Base-by-base conservation (phyloP, 1,140 invertebrate species). In the Batillaria attramentaria region DNA sequence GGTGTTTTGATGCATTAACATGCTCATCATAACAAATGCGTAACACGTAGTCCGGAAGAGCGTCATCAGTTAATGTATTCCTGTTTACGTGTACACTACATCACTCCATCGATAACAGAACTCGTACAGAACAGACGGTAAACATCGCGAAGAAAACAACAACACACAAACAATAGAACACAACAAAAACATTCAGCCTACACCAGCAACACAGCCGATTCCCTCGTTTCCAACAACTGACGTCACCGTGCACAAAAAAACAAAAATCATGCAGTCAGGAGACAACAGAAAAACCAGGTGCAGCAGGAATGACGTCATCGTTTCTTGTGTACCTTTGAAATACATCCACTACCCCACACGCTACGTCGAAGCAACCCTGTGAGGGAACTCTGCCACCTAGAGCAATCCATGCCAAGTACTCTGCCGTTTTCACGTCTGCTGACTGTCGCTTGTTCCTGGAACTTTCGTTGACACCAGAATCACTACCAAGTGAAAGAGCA, bases 281-380 rank as follows among this genome's bases (percentile, higher is more conserved):
- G n/a, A n/a, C n/a, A n/a, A 42, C 37, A 41, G 31, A 41, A 28
- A 28, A 42, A 18, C 35, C 18, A 62, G 33, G 35, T 31, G 35
- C 35, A n/a, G 42, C n/a, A n/a, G n/a, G n/a, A 5, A 39, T 65
- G 74, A 77, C 69, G 50, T 78, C 65, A 72, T 60, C 57, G 41
- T n/a, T 37, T 60, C 18, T 6, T 43, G 57, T 39, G 72, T 74
- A 85, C 84, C 84, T 85, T 28, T 54, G 31, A 50, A 78, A 46
- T 3, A 85, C 79, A 68, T 85, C 82, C 31, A 85, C 82, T 10
- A 85, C 76, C n/a, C 84, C 84, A 78, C 84, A 85, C 28, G 82
- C 84, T 16, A 85, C 74, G n/a, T 77, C 50, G n/a, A 69, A 42
- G 78, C 84, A 85, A 20, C 82, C 84, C 4, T 62, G 39, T 10